Evolutionary conservation across 37 sponge, comb jelly and placozoan species (phyloP).

Genomic region (Chondrilla cf. caribensis): DNA sequence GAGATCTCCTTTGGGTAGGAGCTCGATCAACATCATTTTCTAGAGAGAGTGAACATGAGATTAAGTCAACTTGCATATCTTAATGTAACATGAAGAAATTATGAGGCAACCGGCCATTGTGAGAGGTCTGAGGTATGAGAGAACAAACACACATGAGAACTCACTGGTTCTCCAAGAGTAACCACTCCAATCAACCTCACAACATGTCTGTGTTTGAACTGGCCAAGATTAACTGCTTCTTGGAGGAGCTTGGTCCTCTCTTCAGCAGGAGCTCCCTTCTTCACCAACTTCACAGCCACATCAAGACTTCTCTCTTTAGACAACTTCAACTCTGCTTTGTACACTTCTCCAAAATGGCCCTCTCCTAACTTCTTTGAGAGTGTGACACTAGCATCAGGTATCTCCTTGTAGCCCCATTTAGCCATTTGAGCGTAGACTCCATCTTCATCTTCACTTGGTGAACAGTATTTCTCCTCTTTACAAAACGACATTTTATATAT

Average conservation of each 20-base stretch:
- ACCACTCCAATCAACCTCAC: slow-evolving; percentile 3
- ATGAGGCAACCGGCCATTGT: too few relatives aligned
- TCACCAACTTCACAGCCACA: slow-evolving; percentile 17
- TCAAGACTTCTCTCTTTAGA: not conserved
- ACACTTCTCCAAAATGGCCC: slow-evolving; percentile 9
- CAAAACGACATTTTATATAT: too few relatives aligned
- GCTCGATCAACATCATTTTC: slow-evolving; percentile 2
- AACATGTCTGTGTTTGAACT: slow-evolving; percentile 25
- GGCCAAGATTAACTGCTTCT: not conserved
- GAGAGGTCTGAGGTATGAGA: too few relatives aligned
- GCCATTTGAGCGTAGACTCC: slow-evolving; percentile 1
- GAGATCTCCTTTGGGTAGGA: not conserved
- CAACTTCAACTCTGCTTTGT: slow-evolving; percentile 1
- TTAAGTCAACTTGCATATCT: too few relatives aligned
- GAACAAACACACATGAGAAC: too few relatives aligned
- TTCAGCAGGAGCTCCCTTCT: slow-evolving; percentile 11
- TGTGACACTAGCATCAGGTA: not conserved
- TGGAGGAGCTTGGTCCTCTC: slow-evolving; percentile 7
- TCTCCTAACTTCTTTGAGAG: not conserved
- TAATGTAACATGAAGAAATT: too few relatives aligned
- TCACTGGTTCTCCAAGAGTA: not conserved
- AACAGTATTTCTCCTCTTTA: not conserved
- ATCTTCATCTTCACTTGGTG: not conserved
- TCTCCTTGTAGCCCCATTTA: not conserved
- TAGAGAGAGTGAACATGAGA: too few relatives aligned